Base-by-base conservation (phyloP, 2,888 invertebrate species). In the Andrena bicolor region DNA sequence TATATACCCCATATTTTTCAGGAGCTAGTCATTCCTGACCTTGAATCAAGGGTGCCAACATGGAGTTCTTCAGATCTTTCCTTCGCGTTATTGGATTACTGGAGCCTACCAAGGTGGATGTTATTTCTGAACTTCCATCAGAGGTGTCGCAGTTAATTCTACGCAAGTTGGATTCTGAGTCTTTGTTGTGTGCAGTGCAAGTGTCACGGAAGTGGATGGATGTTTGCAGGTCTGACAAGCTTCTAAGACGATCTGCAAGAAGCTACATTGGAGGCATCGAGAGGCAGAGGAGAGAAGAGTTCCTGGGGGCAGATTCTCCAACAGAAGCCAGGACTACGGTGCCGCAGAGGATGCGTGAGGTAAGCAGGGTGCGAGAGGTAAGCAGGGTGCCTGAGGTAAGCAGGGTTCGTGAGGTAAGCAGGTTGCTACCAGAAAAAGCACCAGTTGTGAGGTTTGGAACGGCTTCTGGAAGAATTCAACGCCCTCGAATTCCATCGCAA, bases 121-220 rank as follows among this genome's bases (percentile, higher is more conserved):
- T 78, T 13, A 35, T 82, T 8, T 41, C 72, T 8, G 48, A 82
- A 32, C 41, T 83, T 20, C 65, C 75, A 0, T 16, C 30, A 0
- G 63, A 83, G 58, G 51, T 82, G 0, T 82, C 75, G 6, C 77
- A 78, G 56, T 3, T 81, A 16, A 81, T 81, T 30, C 63, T 77
- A 3, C 77, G 77, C 4, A 61, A 83, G 41, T 75, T 83, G 32
- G 77, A 83, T 8, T 32, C 76, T 10, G 68, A 75, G 16, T 74
- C 74, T 13, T 61, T 83, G 10, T 8, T 82, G 13, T 5, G 7
- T 16, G 78, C 41, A 0, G 60, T 56, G 1, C 75, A 51, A 13
- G 66, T 78, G 0, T 78, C 75, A 2, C 53, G 64, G 6, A 65
- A 65, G 7, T 83, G 83, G 75, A 0, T 65, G 4, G 0, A 32